Percentiles rank a stretch among this genome's conserved stretches.
Evolutionary conservation across 2,113 vertebrate genomes (phyloP).

Genomic region (Smithornis capensis): DNA sequence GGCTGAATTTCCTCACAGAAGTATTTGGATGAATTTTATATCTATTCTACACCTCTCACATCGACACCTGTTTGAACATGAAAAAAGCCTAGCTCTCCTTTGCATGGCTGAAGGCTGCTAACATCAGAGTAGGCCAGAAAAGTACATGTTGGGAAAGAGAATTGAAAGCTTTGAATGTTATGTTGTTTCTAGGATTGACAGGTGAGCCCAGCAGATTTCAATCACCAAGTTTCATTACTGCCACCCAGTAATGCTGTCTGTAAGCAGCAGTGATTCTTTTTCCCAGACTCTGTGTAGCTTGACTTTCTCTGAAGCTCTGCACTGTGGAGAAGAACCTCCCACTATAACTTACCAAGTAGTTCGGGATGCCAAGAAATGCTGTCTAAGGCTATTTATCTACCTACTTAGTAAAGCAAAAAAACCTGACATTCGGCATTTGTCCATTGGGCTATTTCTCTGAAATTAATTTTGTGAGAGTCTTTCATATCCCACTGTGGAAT

Average conservation of each 20-base stretch:
- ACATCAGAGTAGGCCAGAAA: neutral
- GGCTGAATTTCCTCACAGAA: too few relatives aligned
- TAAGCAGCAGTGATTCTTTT: neutral
- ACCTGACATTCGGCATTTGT: neutral
- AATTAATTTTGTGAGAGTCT: slow-evolving; percentile 22
- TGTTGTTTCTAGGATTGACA: neutral
- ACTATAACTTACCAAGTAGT: neutral
- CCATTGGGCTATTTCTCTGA: neutral
- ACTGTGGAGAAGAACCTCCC: neutral
- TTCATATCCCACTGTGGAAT: slow-evolving; percentile 14
- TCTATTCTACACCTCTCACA: neutral
- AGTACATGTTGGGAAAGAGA: neutral
- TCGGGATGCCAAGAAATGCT: neutral
- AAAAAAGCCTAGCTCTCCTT: neutral
- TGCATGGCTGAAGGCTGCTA: neutral
- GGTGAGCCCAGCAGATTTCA: neutral
- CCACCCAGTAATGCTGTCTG: neutral
- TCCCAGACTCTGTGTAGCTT: neutral
- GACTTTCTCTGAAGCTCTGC: neutral
- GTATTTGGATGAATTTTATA: neutral
- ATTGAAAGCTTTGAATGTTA: neutral
- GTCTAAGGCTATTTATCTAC: neutral
- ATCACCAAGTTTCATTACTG: neutral
- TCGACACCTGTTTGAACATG: neutral
- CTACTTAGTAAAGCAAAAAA: neutral